phyloP scores from a whole-genome alignment of 2,888 invertebrate species.

The Lagria hirta region DNA sequence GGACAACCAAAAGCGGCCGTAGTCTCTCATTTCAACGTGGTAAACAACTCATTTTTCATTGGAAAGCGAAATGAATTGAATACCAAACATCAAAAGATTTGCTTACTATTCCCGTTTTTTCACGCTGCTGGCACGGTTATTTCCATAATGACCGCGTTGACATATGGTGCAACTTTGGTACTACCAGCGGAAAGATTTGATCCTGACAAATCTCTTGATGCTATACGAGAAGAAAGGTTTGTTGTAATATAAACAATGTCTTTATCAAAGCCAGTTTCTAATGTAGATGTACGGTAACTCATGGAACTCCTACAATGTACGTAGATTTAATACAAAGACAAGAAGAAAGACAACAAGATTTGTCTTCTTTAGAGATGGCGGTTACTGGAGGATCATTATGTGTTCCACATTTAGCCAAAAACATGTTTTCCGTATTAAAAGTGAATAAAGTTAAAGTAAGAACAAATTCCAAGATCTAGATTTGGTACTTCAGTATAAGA shows the following conservation, averaged over 20 bases:
- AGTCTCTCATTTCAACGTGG: constrained; percentile 69
- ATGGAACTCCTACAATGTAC: constrained; percentile 87
- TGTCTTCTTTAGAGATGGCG: constrained; percentile 60
- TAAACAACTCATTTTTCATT: constrained; percentile 74
- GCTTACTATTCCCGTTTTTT: constrained; percentile 75
- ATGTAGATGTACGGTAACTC: constrained; percentile 69
- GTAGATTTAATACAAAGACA: constrained; percentile 68
- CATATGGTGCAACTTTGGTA: constrained; percentile 64
- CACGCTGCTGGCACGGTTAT: constrained; percentile 78
- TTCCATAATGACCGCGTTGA: constrained; percentile 61
- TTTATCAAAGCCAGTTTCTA: constrained; percentile 1
- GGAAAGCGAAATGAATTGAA: constrained; percentile 57
- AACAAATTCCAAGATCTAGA: neutral
- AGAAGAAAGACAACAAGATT: constrained; percentile 52
- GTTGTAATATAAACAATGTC: neutral
- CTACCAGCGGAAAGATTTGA: constrained; percentile 64
- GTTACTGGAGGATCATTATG: constrained; percentile 74
- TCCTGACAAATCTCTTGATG: constrained; percentile 62
- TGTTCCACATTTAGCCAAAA: constrained; percentile 61
- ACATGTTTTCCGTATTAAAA: constrained; percentile 56
- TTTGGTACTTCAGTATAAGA: too few relatives aligned
- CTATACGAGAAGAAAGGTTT: constrained; percentile 68
- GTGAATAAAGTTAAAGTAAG: constrained; percentile 58
- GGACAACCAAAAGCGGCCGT: constrained; percentile 73
- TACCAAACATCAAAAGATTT: constrained; percentile 57